phyloP scores from a whole-genome alignment of 92 coral and sea anemone species.

The Zoanthus solanderi region DNA sequence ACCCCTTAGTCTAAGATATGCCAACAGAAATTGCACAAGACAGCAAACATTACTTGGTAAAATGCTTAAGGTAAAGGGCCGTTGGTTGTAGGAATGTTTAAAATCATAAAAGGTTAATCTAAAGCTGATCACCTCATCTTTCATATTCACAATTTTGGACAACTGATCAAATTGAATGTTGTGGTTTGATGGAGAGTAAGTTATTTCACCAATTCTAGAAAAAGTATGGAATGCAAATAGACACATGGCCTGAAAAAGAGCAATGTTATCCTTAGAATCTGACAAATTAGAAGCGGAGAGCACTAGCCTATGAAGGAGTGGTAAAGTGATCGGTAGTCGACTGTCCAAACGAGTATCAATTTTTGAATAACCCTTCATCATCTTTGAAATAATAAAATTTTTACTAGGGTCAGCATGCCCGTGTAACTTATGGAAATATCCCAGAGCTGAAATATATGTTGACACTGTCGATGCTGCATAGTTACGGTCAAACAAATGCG shows the following conservation, averaged over 20 bases:
- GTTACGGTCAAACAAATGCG: slow-evolving; percentile 55
- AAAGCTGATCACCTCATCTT: not conserved
- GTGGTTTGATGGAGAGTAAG: slow-evolving; percentile 5
- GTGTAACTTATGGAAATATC: slow-evolving; percentile 53
- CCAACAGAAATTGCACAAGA: not conserved
- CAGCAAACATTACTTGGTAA: not conserved
- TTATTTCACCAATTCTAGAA: not conserved
- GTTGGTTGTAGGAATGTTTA: slow-evolving; percentile 62
- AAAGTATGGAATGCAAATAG: not conserved
- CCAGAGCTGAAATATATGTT: slow-evolving; percentile 56
- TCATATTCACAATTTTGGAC: not conserved
- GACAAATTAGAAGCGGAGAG: not conserved
- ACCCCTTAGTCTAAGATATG: not conserved
- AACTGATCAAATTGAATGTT: not conserved
- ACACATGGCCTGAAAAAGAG: slow-evolving; percentile 12
- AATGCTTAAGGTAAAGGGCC: slow-evolving; percentile 45
- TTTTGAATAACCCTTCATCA: slow-evolving; percentile 58
- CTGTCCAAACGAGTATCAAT: slow-evolving; percentile 53
- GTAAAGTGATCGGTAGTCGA: slow-evolving; percentile 61
- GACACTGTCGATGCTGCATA: slow-evolving; percentile 70
- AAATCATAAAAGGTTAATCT: slow-evolving; percentile 4
- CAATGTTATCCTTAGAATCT: not conserved
- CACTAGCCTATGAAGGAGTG: slow-evolving; percentile 37
- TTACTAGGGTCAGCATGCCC: slow-evolving; percentile 44
- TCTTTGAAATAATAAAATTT: slow-evolving; percentile 47